These are phyloP conservation scores for Drosophila lacicola DNA, from an alignment of 2,888 invertebrate genomes.

Conservation along the genomic window DNA sequence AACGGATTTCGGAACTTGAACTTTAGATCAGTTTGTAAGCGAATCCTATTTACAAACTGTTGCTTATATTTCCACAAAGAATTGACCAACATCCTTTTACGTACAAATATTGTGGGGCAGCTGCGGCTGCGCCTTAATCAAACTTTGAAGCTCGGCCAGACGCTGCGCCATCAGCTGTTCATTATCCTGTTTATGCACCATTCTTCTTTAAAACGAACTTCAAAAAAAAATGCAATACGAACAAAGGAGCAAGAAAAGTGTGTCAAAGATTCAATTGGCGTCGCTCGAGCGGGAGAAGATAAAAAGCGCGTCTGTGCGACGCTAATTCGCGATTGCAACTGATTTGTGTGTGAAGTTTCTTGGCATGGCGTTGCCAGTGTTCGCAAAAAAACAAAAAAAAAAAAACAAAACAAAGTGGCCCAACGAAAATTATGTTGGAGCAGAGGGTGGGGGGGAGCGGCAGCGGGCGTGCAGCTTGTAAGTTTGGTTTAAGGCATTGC, in stretches of 20 bases:
- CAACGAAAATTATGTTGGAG: conserved; percentile 4
- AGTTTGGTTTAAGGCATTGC: conserved; percentile 38
- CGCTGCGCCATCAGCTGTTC: conserved; percentile 65
- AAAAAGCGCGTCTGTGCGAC: conserved; percentile 67
- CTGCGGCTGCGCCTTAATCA: conserved; percentile 88
- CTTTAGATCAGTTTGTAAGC: background rate
- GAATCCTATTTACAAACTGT: background rate
- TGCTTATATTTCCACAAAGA: background rate
- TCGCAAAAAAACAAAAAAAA: conserved; percentile 38
- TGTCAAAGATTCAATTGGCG: background rate
- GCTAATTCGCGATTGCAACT: conserved; percentile 79
- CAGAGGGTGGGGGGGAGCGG: no score
- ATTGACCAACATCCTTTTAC: conserved; percentile 57
- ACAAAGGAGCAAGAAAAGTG: conserved; percentile 10
- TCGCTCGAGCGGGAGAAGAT: conserved; percentile 26
- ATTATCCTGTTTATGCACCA: conserved; percentile 63
- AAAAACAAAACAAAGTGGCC: conserved; percentile 5
- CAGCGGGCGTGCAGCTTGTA: conserved; percentile 10
- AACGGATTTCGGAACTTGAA: background rate
- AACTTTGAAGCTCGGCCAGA: conserved; percentile 84
- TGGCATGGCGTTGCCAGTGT: conserved; percentile 19
- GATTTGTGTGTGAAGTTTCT: conserved; percentile 69
- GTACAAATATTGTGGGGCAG: conserved; percentile 89
- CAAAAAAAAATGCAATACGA: conserved; percentile 2
- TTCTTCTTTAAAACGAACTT: conserved; percentile 7